A percentile compares a stretch with the other conserved stretches of the same genome.
Conservation (phyloP, 2,113 vertebrate genomes). For the chimpanzee (Pan troglodytes) region NHGRI_mPanTro3-v2.1_pri NC_072404.2:50128501-50129000, state of each 20-base stretch:
- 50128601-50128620: background rate
- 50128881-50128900: background rate
- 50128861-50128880: background rate
- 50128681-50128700: background rate
- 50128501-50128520: no score
- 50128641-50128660: background rate
- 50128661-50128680: background rate
- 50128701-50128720: background rate
- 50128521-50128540: background rate
- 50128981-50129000: background rate
- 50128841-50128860: background rate
- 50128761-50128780: background rate
- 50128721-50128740: background rate
- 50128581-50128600: accelerated
- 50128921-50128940: background rate
- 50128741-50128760: background rate
- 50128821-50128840: background rate
- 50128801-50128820: background rate
- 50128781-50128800: background rate
- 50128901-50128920: background rate
- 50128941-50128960: background rate
- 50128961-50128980: background rate
- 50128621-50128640: background rate
- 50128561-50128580: background rate
- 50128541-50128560: background rate